These are phyloP conservation scores for Etheostoma spectabile DNA, from an alignment of 2,113 vertebrate genomes.

Conservation along the genomic window DNA sequence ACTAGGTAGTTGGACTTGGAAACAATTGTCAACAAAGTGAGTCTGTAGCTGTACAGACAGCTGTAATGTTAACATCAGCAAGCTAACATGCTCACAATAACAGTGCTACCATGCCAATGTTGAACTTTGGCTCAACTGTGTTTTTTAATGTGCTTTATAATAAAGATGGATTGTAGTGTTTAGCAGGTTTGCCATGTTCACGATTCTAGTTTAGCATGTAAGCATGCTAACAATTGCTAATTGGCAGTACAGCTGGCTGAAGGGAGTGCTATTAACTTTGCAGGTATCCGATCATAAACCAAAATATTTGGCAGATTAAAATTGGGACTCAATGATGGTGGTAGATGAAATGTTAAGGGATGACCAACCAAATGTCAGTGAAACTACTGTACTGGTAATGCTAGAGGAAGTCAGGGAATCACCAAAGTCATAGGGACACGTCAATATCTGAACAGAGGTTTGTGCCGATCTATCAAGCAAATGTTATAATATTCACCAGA, in stretches of 20 bases:
- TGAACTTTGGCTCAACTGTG: no score
- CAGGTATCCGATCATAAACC: neutral
- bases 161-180: neutral
- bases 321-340: no score
- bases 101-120: neutral
- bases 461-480: neutral
- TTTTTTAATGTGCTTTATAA: no score
- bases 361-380: no score
- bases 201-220: neutral
- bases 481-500: neutral
- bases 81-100: neutral
- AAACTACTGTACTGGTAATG: neutral
- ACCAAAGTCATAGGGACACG: neutral
- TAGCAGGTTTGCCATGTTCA: neutral
- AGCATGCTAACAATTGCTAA: neutral
- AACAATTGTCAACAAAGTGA: neutral
- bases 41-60: neutral
- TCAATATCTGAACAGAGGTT: neutral
- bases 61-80: slow-evolving; percentile 4
- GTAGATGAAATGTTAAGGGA: neutral
- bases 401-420: neutral
- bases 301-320: neutral
- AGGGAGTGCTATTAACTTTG: neutral
- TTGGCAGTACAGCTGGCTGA: neutral
- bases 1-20: neutral